Percentiles rank a stretch among this genome's conserved stretches.
phyloP scores from a whole-genome alignment of 2,797 vertebrate genomes.

The Rhinichthys osculus region DNA sequence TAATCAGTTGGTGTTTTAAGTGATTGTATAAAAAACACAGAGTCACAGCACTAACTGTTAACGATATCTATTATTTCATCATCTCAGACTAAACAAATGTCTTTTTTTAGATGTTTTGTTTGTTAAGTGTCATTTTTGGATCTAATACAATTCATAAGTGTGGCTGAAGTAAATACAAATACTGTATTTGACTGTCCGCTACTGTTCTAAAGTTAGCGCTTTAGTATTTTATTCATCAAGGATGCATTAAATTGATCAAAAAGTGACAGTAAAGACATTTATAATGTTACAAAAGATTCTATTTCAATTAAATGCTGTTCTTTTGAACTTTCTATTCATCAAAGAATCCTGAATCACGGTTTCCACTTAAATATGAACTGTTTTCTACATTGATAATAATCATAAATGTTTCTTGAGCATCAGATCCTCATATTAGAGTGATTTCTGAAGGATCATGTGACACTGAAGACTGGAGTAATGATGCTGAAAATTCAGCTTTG shows the following conservation, averaged over 20 bases:
- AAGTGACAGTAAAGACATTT: background rate
- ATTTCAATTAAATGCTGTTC: too few relatives aligned
- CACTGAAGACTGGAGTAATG: conserved; percentile 6
- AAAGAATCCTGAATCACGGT: too few relatives aligned
- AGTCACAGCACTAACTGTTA: background rate
- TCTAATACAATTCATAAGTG: background rate
- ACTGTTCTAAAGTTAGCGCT: background rate
- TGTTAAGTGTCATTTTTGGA: too few relatives aligned
- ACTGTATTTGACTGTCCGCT: background rate
- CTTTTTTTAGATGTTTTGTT: background rate
- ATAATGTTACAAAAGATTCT: background rate
- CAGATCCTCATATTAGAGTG: background rate
- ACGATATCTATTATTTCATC: background rate
- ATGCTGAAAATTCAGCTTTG: background rate
- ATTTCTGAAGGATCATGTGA: conserved; percentile 4
- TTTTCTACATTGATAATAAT: too few relatives aligned
- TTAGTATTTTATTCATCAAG: too few relatives aligned
- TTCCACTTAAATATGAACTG: too few relatives aligned
- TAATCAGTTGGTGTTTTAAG: background rate
- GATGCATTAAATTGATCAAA: background rate
- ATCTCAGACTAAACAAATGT: background rate
- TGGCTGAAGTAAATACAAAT: background rate
- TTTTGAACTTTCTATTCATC: too few relatives aligned
- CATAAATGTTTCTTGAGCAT: background rate
- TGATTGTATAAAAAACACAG: background rate